Base-by-base conservation (phyloP, 1,140 invertebrate species). In the Mizuhopecten yessoensis region DNA sequence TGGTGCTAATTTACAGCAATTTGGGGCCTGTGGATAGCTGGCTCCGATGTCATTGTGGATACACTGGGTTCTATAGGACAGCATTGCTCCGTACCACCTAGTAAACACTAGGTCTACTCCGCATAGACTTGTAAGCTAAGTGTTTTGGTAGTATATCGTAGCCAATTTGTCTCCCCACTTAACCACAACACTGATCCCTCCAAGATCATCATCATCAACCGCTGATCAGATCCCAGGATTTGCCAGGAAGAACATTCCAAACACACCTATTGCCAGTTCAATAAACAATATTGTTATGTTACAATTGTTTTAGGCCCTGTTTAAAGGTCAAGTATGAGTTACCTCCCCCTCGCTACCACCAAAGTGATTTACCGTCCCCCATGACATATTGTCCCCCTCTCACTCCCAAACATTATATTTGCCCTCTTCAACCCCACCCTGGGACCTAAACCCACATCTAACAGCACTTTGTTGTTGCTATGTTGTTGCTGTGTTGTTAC, bases 101-200 rank as follows among this genome's bases (percentile, higher is more conserved):
- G 57, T 17, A 5, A 7, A 29, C 9, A n/a, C 9, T 75, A 75
- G 23, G 29, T 29, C 17, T n/a, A 29, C n/a, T 75, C 23, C 5
- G 57, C 29, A n/a, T 75, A 75, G 57, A 75, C 23, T 75, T 75
- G 0, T 7, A 5, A 75, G 3, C 57, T 29, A 29, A 75, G 57
- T 75, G 57, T 75, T 75, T 75, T 75, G 57, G 57, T 75, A 75
- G 57, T 75, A 75, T 29, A 75, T 75, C 57, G 57, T 75, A 75
- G 57, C 57, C 57, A 75, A 75, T 75, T 75, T 75, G 57, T 75
- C 57, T 75, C 57, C 29, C 1, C 5, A 17, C 57, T 75, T 75
- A 75, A 75, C 57, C 57, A 75, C 57, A 75, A 75, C 57, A 75
- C 23, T 75, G 57, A 75, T 75, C 23, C 57, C 5, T 75, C 57